phyloP scores from a whole-genome alignment of 2,113 vertebrate genomes.

The Synodontis membranacea region DNA sequence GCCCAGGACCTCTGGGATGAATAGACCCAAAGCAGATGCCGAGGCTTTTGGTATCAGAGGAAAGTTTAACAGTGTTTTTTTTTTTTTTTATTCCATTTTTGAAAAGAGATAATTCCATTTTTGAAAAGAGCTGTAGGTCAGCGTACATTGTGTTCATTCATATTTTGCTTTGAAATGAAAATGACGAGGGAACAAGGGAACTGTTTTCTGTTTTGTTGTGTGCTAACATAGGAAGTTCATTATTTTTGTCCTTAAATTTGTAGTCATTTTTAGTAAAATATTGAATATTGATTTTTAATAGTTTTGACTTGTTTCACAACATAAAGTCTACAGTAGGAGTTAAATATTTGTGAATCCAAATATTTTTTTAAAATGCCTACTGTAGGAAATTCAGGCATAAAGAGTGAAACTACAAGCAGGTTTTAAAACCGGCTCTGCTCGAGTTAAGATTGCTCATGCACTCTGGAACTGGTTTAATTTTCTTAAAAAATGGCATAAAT shows the following conservation, averaged over 20 bases:
- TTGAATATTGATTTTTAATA: background rate
- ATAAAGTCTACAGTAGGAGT: background rate
- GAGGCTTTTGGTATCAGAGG: conserved; percentile 24
- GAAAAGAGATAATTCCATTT: background rate
- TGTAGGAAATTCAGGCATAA: background rate
- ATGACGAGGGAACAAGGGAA: background rate
- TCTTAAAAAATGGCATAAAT: background rate
- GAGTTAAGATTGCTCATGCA: background rate
- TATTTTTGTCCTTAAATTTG: background rate
- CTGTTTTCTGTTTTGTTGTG: background rate
- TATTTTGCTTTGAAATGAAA: too few species aligned
- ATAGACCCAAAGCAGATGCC: background rate
- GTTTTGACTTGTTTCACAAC: background rate
- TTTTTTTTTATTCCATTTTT: background rate
- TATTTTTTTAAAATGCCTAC: background rate
- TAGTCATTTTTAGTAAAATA: background rate
- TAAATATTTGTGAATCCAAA: background rate
- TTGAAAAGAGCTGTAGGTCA: background rate
- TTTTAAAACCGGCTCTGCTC: background rate
- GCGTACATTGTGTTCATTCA: background rate
- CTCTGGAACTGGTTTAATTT: background rate
- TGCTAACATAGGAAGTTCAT: background rate
- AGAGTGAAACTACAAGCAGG: background rate
- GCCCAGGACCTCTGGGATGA: conserved; percentile 21
- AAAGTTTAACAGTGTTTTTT: background rate